phyloP scores from a whole-genome alignment of 2,888 invertebrate species.

The Xanthorhoe designata region DNA sequence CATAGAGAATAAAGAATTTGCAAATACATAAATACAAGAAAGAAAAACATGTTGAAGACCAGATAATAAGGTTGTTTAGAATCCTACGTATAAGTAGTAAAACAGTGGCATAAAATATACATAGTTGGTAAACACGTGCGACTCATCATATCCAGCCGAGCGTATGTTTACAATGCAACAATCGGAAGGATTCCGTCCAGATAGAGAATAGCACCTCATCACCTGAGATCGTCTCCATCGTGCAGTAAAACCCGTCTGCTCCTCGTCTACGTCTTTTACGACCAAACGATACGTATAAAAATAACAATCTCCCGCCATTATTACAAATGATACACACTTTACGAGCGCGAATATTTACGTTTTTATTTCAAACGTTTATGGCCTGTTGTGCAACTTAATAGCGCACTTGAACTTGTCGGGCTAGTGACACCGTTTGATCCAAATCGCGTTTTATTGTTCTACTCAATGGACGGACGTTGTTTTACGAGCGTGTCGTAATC shows the following conservation, averaged over 20 bases:
- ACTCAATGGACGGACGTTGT: conserved; percentile 79
- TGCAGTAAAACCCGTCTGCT: conserved; percentile 80
- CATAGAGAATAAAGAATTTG: background rate
- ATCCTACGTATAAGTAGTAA: conserved; percentile 2
- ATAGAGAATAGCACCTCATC: conserved; percentile 63
- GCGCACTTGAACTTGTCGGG: conserved; percentile 82
- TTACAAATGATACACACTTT: conserved; percentile 64
- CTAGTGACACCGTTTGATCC: conserved; percentile 83
- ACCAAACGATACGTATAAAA: conserved; percentile 78
- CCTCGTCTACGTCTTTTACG: conserved; percentile 81
- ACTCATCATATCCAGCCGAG: conserved; percentile 22
- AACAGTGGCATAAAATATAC: conserved; percentile 9
- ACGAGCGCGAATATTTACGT: conserved; percentile 71
- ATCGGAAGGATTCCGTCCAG: conserved; percentile 54
- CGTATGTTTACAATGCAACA: conserved; percentile 49
- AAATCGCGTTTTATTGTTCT: conserved; percentile 82
- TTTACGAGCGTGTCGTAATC: conserved; percentile 81
- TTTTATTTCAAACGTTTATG: conserved; percentile 81
- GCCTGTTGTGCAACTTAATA: conserved; percentile 82
- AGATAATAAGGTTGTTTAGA: background rate
- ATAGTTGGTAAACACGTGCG: conserved; percentile 16
- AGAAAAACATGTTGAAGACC: conserved; percentile 6
- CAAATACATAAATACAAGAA: background rate
- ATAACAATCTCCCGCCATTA: conserved; percentile 70
- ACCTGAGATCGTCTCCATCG: conserved; percentile 65